phyloP scores from a whole-genome alignment of 2,797 vertebrate genomes.

The Acomys russatus region DNA sequence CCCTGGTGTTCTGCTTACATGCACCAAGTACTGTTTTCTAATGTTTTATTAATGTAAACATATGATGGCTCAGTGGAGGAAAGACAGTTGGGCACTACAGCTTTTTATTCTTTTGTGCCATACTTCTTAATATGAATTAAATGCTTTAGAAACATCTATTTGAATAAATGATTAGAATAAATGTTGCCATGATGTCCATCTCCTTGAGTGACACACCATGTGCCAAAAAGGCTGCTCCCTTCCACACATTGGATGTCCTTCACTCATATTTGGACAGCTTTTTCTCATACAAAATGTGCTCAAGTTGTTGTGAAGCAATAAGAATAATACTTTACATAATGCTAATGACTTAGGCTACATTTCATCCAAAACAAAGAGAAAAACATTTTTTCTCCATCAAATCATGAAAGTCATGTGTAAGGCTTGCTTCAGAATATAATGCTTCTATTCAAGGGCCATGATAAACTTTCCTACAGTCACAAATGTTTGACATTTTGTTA shows the following conservation, averaged over 20 bases:
- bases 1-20: background rate
- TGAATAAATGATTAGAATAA: conserved; percentile 60
- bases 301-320: conserved; percentile 39
- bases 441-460: background rate
- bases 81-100: background rate
- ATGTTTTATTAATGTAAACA: background rate
- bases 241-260: conserved; percentile 54
- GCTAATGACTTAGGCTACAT: conserved; percentile 53
- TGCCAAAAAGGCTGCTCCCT: conserved; percentile 54
- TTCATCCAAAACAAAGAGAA: conserved; percentile 66
- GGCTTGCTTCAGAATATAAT: conserved; percentile 29
- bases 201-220: conserved; percentile 51
- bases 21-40: conserved; percentile 5
- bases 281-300: conserved; percentile 71
- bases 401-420: background rate
- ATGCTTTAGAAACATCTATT: conserved; percentile 55
- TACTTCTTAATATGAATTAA: conserved; percentile 55
- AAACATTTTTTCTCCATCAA: background rate
- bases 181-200: conserved; percentile 45
- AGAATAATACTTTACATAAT: conserved; percentile 65
- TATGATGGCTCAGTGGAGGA: background rate
- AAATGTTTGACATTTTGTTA: background rate
- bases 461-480: background rate
- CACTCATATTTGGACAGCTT: conserved; percentile 68
- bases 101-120: conserved; percentile 12